These are phyloP conservation scores for Orbicella faveolata DNA, from an alignment of 64 coral and sea anemone genomes.

Conservation along the genomic window DNA sequence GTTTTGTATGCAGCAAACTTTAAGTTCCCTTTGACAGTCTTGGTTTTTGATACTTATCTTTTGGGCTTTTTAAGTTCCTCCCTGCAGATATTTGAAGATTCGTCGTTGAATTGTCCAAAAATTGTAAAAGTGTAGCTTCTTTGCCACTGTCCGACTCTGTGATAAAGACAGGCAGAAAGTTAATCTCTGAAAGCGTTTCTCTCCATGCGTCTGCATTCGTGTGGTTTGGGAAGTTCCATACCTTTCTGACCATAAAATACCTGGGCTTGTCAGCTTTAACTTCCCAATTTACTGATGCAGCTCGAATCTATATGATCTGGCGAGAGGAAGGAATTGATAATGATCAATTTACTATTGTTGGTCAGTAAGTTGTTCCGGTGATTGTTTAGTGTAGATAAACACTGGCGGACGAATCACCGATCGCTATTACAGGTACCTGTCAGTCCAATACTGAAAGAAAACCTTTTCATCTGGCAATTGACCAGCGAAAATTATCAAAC, in stretches of 20 bases:
- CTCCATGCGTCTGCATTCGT: not conserved
- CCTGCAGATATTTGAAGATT: not conserved
- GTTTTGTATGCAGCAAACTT: not conserved
- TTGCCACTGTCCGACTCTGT: not conserved
- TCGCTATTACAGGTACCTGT: not conserved
- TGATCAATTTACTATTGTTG: conserved; percentile 19
- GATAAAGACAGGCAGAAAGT: not conserved
- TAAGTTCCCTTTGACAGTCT: not conserved
- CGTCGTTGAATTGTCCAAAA: not conserved
- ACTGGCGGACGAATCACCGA: not conserved
- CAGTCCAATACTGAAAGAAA: not conserved
- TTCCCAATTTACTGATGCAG: not conserved
- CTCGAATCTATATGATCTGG: not conserved
- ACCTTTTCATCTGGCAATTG: not conserved
- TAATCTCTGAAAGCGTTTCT: not conserved
- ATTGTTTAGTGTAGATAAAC: not conserved
- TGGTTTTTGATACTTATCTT: not conserved
- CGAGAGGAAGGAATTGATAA: conserved; percentile 3
- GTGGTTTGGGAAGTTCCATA: not conserved
- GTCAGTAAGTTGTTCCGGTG: not conserved
- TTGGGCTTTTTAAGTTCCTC: not conserved
- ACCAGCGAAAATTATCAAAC: not conserved
- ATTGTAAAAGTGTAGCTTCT: not conserved
- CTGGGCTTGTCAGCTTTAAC: not conserved
- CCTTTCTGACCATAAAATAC: not conserved